Percentiles rank a stretch among this genome's conserved stretches.
These are phyloP conservation scores for Pseudococcus jackbeardsleyi DNA, from an alignment of 2,888 invertebrate species.

Conservation along the genomic window DNA sequence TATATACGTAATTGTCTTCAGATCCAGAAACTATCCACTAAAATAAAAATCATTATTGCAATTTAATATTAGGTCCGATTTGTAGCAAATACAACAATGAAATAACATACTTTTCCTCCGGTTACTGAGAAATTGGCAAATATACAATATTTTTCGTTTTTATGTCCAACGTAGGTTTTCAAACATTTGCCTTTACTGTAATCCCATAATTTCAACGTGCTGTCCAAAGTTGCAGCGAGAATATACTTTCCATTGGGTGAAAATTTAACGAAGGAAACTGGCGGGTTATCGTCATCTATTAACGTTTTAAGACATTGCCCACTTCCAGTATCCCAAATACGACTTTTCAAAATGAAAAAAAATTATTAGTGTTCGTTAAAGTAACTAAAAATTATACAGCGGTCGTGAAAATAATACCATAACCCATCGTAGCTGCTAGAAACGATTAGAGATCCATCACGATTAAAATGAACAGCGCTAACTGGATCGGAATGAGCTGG, in stretches of 20 bases:
- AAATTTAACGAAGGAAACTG: slow-evolving; percentile 99
- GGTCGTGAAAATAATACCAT: slow-evolving; percentile 75
- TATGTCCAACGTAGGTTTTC: slow-evolving; percentile 98
- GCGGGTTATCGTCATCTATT: slow-evolving; percentile 99
- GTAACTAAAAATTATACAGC: too few relatives aligned
- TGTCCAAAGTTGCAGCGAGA: slow-evolving; percentile 96
- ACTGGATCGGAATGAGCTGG: slow-evolving; percentile 99
- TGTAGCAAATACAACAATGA: background rate
- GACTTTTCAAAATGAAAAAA: slow-evolving; percentile 73
- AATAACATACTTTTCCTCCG: slow-evolving; percentile 88
- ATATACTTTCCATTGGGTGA: slow-evolving; percentile 99
- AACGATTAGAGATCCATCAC: slow-evolving; percentile 98
- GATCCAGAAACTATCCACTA: slow-evolving; percentile 99
- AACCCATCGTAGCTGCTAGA: slow-evolving; percentile 99
- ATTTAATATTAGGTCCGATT: background rate
- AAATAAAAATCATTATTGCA: background rate
- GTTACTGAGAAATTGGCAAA: slow-evolving; percentile 99
- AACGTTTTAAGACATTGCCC: slow-evolving; percentile 99
- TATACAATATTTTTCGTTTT: slow-evolving; percentile 99
- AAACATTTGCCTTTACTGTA: slow-evolving; percentile 98
- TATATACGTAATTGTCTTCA: slow-evolving; percentile 98
- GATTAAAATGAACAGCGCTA: slow-evolving; percentile 98
- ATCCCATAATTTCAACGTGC: slow-evolving; percentile 98
- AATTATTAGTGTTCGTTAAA: background rate
- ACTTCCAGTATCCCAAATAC: slow-evolving; percentile 99